phyloP scores from a whole-genome alignment of 1,140 invertebrate species.

The Drosophila leontia region DNA sequence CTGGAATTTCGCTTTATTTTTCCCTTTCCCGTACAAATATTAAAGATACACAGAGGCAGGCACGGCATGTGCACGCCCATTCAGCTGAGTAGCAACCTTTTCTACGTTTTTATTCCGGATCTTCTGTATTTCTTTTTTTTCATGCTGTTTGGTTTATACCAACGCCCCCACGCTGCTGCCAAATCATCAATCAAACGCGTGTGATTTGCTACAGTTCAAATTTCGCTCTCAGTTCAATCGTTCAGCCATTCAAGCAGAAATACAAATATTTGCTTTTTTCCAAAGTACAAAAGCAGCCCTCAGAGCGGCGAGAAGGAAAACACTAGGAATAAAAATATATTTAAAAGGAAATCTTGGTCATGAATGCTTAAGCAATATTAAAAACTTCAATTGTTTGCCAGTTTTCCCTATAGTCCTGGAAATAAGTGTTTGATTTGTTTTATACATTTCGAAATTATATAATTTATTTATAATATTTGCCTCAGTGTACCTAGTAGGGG shows the following conservation, averaged over 20 bases:
- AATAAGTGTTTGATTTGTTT: neutral
- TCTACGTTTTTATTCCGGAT: slow-evolving; percentile 30
- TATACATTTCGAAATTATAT: fast-evolving
- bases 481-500: slow-evolving; percentile 1
- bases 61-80: slow-evolving; percentile 54
- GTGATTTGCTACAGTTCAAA: slow-evolving; percentile 82
- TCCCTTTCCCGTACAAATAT: slow-evolving; percentile 55
- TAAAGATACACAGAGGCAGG: slow-evolving; percentile 41
- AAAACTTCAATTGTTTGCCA: neutral
- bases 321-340: slow-evolving; percentile 11
- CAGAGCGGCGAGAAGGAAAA: neutral
- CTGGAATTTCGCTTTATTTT: slow-evolving; percentile 17
- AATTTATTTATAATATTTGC: neutral
- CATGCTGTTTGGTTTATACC: slow-evolving; percentile 18
- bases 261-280: slow-evolving; percentile 80
- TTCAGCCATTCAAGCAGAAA: slow-evolving; percentile 80
- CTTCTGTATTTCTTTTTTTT: slow-evolving; percentile 12
- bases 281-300: slow-evolving; percentile 67
- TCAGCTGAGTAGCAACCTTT: slow-evolving; percentile 50
- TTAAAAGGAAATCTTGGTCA: neutral
- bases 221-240: slow-evolving; percentile 80
- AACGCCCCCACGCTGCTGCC: slow-evolving; percentile 48
- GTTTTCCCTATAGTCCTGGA: neutral
- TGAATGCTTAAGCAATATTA: neutral
- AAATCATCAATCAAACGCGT: slow-evolving; percentile 82